Base-by-base conservation (phyloP, 2,888 invertebrate species). In the Parapristionchus giblindavisi region DNA sequence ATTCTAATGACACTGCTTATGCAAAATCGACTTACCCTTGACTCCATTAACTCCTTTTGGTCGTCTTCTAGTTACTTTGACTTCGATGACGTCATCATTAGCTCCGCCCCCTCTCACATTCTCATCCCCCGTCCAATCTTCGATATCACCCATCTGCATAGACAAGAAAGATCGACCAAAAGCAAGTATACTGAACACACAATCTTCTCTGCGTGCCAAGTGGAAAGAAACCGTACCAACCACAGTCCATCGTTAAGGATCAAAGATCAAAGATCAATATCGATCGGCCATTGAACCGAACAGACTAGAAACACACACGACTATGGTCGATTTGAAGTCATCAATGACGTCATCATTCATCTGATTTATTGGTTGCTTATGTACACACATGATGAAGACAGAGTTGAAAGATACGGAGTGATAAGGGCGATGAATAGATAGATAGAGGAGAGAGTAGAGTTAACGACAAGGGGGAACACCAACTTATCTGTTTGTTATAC, bases 81-180 rank as follows among this genome's bases (percentile, higher is more conserved):
- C 79, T 24, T 77, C 78, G 11, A 75, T 68, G 5, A 66, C 78
- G 14, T 79, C 79, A 34, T 77, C 63, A 2, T 76, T 76, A 4
- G 60, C 75, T 8, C 61, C 48, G 0, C 52, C 71, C 24, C 60
- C 68, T 29, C 75, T 77, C 56, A 72, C 80, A 56, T 76, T 65
- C 14, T 40, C 27, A 52, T 75, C 65, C 2, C 58, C 56, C 24
- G n/a, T 43, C 21, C 27, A 43, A 54, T 82, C 82, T 68, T 82
- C 82, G 68, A 82, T 82, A 74, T 82, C 82, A 73, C 77, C 78
- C 66, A 65, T 71, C 32, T 21, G 29, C 6, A 36, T 2, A 48
- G 48, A 21, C 48, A 48, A 11, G 17, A n/a, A n/a, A 48, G 48
- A 48, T 48, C 21, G 48, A 48, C 11, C 11, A 14, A 48, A 48